Percentiles rank a stretch among this genome's conserved stretches.
Evolutionary conservation across 2,113 vertebrate species (phyloP).

Genomic region (Montifringilla adamsi): DNA sequence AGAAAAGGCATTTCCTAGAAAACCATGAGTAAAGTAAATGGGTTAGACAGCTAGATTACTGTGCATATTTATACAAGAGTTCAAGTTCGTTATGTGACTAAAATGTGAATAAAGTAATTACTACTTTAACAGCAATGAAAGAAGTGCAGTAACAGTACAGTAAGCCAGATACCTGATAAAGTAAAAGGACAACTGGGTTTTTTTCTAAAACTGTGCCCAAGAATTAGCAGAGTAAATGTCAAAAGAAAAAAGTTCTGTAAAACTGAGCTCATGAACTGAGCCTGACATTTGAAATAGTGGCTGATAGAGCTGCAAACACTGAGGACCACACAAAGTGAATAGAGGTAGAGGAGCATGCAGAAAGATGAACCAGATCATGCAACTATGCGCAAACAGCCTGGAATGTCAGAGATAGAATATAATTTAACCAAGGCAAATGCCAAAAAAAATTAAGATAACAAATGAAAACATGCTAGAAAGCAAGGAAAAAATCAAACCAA

Average conservation of each 20-base stretch:
- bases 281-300: background rate
- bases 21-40: background rate
- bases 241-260: background rate
- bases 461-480: background rate
- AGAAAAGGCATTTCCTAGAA: background rate
- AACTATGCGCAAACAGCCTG: background rate
- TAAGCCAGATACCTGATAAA: background rate
- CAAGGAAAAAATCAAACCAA: background rate
- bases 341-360: background rate
- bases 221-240: conserved; percentile 28
- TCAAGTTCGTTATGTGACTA: background rate
- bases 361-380: conserved; percentile 9
- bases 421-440: background rate
- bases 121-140: background rate
- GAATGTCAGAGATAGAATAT: background rate
- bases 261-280: background rate
- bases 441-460: background rate
- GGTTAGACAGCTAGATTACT: background rate
- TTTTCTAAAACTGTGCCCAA: background rate
- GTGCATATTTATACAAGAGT: background rate
- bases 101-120: background rate
- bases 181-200: background rate
- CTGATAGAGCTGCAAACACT: background rate
- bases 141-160: background rate
- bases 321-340: conserved; percentile 45